Percentiles rank a stretch among this genome's conserved stretches.
Evolutionary conservation across 2,113 vertebrate species (phyloP).

Genomic region (Coracopsis vasa): DNA sequence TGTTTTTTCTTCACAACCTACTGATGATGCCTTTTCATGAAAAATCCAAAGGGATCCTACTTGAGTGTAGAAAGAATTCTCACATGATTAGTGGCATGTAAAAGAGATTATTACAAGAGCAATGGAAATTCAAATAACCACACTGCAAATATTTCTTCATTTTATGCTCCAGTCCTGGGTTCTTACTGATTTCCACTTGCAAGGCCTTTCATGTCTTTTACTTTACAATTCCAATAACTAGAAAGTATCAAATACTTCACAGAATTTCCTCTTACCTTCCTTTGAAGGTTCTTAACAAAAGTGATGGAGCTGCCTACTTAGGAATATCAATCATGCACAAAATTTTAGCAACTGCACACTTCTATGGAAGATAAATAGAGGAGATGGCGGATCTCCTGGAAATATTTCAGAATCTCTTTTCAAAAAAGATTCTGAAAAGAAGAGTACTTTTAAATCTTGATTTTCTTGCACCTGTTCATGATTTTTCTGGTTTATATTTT

Average conservation of each 20-base stretch:
- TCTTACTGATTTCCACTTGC: background rate
- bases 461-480: background rate
- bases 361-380: background rate
- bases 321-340: background rate
- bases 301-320: background rate
- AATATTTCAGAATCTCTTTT: background rate
- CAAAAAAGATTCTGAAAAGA: background rate
- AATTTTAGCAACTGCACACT: background rate
- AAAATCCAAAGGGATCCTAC: background rate
- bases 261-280: background rate
- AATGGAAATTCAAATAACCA: background rate
- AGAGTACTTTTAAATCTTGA: background rate
- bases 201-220: background rate
- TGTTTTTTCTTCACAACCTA: background rate
- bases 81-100: background rate
- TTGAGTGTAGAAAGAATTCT: background rate
- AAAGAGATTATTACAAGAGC: background rate
- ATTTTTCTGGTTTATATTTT: background rate
- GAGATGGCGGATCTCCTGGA: background rate
- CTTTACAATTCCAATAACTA: background rate
- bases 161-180: background rate
- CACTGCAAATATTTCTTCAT: background rate
- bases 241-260: background rate
- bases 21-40: background rate
- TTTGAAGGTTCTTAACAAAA: background rate